Evolutionary conservation across 2,113 vertebrate genomes (phyloP).

Genomic region (Salvelinus sp.): DNA sequence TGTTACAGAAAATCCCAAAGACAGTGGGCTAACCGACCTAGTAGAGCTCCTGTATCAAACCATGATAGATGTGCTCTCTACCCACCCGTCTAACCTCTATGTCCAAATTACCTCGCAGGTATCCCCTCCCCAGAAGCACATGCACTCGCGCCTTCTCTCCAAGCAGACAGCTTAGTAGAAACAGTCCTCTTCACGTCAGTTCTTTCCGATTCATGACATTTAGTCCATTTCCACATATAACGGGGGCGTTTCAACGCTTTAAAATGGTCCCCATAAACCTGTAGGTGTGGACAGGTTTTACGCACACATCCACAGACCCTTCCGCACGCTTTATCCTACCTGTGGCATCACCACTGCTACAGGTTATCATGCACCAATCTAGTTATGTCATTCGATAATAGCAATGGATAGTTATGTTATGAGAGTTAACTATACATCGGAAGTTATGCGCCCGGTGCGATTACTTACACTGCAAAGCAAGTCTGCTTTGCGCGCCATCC

Average conservation of each 20-base stretch:
- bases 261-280: not conserved
- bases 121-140: not conserved
- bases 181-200: not conserved
- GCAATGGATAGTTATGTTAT: not conserved
- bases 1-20: not conserved
- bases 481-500: constrained; percentile 30
- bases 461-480: constrained; percentile 4
- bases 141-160: not conserved
- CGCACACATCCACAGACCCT: constrained; percentile 14
- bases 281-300: constrained; percentile 28
- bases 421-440: not conserved
- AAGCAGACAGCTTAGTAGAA: not conserved
- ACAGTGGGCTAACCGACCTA: not conserved
- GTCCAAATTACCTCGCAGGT: constrained; percentile 10
- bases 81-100: constrained; percentile 1
- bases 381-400: not conserved
- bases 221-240: not conserved
- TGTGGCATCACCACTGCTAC: not conserved
- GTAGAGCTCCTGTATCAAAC: not conserved
- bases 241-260: not conserved
- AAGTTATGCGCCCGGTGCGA: not conserved
- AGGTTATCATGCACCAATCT: not conserved
- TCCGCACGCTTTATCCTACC: not conserved
- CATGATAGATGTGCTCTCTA: not conserved
- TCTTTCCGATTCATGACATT: not conserved